These are phyloP conservation scores for Nothocercus nigrocapillus DNA, from an alignment of 2,113 vertebrate species.

Conservation along the genomic window DNA sequence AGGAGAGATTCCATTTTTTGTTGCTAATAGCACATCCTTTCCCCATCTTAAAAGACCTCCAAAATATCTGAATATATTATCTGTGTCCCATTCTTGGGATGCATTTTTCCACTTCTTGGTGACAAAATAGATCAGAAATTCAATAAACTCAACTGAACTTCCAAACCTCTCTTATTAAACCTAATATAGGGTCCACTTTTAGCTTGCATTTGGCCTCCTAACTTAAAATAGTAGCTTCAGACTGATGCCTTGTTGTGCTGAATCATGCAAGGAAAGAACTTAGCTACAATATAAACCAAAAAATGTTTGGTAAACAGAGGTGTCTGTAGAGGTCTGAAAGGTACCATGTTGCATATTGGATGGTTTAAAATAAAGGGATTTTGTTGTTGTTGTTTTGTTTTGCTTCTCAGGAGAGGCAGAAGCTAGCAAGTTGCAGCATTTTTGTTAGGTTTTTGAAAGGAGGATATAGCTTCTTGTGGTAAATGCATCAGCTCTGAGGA, in stretches of 20 bases:
- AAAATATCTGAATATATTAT: not conserved
- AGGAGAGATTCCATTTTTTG: not conserved
- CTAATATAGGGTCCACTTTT: not conserved
- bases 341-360: accelerated
- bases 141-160: accelerated
- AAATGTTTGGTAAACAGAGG: not conserved
- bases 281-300: not conserved
- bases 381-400: no score
- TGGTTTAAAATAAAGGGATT: not conserved
- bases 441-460: not conserved
- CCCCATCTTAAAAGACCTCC: not conserved
- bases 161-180: no score
- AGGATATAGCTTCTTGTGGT: not conserved
- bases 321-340: not conserved
- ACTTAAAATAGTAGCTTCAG: not conserved
- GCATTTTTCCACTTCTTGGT: not conserved
- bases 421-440: not conserved
- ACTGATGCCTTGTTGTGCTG: not conserved
- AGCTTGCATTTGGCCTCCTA: not conserved
- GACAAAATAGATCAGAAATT: not conserved
- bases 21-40: not conserved
- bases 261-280: not conserved
- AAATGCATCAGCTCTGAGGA: not conserved
- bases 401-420: not conserved
- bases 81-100: not conserved